Percentiles rank a stretch among this genome's conserved stretches.
Evolutionary conservation across 1,140 invertebrate genomes (phyloP).

Genomic region (Condylostylus longicornis): DNA sequence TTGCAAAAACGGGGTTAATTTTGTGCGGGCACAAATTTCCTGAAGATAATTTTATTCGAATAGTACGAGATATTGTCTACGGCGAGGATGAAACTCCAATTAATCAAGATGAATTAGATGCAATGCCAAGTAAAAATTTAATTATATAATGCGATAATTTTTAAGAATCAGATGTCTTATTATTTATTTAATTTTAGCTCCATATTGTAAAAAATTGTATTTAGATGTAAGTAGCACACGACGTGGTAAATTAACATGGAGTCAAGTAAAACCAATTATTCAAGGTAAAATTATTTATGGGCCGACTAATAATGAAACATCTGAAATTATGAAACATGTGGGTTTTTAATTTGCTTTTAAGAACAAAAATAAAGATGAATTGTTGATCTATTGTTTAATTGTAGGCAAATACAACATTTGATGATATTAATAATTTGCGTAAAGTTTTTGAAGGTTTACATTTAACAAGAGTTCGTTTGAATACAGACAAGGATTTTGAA

Average conservation of each 20-base stretch:
- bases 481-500: slow-evolving; percentile 21
- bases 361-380: background rate
- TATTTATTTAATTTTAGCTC: slow-evolving; percentile 36
- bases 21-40: slow-evolving; percentile 43
- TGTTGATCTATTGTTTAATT: slow-evolving; percentile 7
- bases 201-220: slow-evolving; percentile 45
- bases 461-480: slow-evolving; percentile 18
- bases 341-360: no score
- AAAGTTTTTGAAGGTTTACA: slow-evolving; percentile 13
- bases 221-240: slow-evolving; percentile 39
- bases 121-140: slow-evolving; percentile 46
- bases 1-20: slow-evolving; percentile 38
- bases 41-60: slow-evolving; percentile 24
- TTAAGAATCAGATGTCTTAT: background rate
- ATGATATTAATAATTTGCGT: slow-evolving; percentile 36
- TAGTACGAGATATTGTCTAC: slow-evolving; percentile 35
- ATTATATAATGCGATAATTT: slow-evolving; percentile 9
- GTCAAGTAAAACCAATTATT: slow-evolving; percentile 45
- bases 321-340: slow-evolving; percentile 38
- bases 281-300: slow-evolving; percentile 48
- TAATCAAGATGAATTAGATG: slow-evolving; percentile 34
- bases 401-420: slow-evolving; percentile 42
- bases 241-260: slow-evolving; percentile 50
- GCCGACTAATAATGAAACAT: slow-evolving; percentile 33
- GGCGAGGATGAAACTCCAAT: slow-evolving; percentile 36